These are phyloP conservation scores for Etheostoma spectabile DNA, from an alignment of 2,113 vertebrate species.

Conservation along the genomic window DNA sequence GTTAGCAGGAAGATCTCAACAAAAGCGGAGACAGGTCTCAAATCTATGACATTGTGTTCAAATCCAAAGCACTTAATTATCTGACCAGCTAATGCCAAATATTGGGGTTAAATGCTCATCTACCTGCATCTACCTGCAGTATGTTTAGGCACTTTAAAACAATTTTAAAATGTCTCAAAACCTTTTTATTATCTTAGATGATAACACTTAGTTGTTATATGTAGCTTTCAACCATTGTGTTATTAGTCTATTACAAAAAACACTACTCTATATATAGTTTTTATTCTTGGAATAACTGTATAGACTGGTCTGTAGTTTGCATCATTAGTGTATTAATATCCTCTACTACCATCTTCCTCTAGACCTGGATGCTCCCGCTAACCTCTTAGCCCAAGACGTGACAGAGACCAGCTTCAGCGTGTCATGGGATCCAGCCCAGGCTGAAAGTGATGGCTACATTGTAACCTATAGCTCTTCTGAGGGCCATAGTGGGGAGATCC, in stretches of 20 bases:
- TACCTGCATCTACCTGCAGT: not conserved
- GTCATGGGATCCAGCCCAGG: slow-evolving; percentile 81
- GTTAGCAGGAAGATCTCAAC: slow-evolving; percentile 81
- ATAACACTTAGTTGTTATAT: not conserved
- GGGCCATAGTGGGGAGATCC: slow-evolving; percentile 74
- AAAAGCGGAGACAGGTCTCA: slow-evolving; percentile 82
- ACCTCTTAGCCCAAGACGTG: slow-evolving; percentile 64
- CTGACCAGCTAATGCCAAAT: slow-evolving; percentile 3
- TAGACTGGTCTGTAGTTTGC: slow-evolving; percentile 20
- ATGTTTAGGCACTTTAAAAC: not conserved
- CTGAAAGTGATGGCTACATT: slow-evolving; percentile 83
- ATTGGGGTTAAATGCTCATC: not conserved
- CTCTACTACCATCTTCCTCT: slow-evolving; percentile 40
- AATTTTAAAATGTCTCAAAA: not conserved
- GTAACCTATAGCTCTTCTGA: slow-evolving; percentile 80
- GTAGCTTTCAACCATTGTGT: not conserved
- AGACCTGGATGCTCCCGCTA: slow-evolving; percentile 70
- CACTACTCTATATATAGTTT: not conserved
- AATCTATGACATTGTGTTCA: slow-evolving; percentile 22
- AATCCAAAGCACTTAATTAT: slow-evolving; percentile 14
- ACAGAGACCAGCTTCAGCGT: slow-evolving; percentile 82
- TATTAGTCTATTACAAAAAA: not conserved
- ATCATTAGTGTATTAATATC: slow-evolving; percentile 24
- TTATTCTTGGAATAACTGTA: slow-evolving; percentile 21
- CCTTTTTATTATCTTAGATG: not conserved